A percentile compares a stretch with the other conserved stretches of the same genome.
Evolutionary conservation across 2,797 vertebrate genomes (phyloP).

Genomic region (Myiotriccus ornatus): DNA sequence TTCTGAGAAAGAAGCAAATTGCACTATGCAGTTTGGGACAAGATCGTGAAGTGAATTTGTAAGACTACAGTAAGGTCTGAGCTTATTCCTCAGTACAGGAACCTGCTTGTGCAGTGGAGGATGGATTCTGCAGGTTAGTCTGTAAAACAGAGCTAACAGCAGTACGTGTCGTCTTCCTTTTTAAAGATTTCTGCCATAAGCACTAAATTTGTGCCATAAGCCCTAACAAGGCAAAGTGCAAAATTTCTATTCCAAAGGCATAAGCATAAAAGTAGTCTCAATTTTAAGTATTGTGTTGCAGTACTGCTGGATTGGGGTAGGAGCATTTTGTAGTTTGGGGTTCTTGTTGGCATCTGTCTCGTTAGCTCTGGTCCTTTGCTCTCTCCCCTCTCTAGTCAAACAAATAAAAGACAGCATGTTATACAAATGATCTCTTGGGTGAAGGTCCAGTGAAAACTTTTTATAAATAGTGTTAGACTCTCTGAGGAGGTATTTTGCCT

Average conservation of each 20-base stretch:
- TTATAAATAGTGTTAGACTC: background rate
- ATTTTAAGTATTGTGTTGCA: background rate
- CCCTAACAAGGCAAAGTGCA: background rate
- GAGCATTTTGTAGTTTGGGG: background rate
- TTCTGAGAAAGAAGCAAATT: background rate
- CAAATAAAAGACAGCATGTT: background rate
- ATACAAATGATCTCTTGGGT: background rate
- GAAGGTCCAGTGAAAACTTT: background rate
- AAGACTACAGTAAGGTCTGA: background rate
- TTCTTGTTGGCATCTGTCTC: background rate
- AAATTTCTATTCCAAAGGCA: background rate
- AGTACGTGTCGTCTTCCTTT: background rate
- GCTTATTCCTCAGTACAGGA: background rate
- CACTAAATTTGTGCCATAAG: background rate
- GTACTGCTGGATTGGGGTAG: background rate
- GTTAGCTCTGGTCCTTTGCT: background rate
- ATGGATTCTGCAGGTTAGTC: background rate
- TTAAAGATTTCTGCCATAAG: background rate
- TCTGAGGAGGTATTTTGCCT: background rate
- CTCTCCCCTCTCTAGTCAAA: background rate
- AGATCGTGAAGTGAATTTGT: background rate
- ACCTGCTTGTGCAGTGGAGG: background rate
- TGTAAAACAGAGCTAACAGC: background rate
- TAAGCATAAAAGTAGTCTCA: background rate
- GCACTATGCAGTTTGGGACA: background rate